phyloP scores from a whole-genome alignment of 2,888 invertebrate species.

The Deroplatys truncata region DNA sequence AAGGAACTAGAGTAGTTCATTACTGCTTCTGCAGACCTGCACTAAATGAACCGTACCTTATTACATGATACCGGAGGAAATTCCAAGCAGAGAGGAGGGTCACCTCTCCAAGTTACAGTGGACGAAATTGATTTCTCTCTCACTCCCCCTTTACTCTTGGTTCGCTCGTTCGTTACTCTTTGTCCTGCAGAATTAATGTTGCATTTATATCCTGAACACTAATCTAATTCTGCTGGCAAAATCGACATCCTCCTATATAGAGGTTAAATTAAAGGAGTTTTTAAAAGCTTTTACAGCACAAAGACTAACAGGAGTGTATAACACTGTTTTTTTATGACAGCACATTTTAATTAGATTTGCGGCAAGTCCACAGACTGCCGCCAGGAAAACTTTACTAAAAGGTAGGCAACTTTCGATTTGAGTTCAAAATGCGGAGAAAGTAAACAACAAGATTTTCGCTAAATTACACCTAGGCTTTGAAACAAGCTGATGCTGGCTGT shows the following conservation, averaged over 20 bases:
- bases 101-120: not conserved
- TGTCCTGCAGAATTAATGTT: slow-evolving; percentile 7
- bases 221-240: not conserved
- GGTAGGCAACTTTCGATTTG: not conserved
- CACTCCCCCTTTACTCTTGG: not conserved
- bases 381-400: not conserved
- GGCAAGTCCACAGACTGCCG: not conserved
- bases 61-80: not conserved
- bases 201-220: not conserved
- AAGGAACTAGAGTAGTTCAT: not conserved
- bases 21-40: not conserved
- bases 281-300: slow-evolving; percentile 14
- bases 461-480: not conserved
- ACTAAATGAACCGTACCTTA: not conserved
- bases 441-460: not conserved
- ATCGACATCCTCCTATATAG: not conserved
- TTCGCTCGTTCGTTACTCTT: not conserved
- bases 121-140: not conserved
- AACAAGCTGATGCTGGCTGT: too few species aligned
- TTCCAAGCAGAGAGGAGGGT: not conserved
- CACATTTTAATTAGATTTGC: slow-evolving; percentile 12
- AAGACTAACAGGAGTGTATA: not conserved
- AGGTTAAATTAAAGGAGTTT: slow-evolving; percentile 15
- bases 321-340: not conserved
- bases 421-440: not conserved